Evolutionary conservation across 2,113 vertebrate species (phyloP).

Genomic region (Astatotilapia flaviijosephi): DNA sequence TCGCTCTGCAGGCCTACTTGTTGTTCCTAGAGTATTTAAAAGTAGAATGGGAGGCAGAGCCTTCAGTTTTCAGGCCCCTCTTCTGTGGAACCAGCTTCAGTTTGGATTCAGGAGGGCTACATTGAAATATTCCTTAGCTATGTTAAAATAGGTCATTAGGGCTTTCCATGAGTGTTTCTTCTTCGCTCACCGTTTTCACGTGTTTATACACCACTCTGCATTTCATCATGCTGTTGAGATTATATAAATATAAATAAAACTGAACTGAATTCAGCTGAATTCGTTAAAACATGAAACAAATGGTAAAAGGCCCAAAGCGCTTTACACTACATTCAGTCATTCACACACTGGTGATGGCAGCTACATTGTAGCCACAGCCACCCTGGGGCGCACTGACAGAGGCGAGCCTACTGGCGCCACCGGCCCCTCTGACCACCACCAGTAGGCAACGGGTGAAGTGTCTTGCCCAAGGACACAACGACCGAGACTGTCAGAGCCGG

Average conservation of each 20-base stretch:
- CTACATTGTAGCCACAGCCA: not conserved
- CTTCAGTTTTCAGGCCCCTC: not conserved
- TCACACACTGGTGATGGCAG: no score
- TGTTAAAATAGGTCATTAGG: not conserved
- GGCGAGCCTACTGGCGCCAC: not conserved
- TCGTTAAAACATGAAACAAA: not conserved
- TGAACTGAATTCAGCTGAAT: not conserved
- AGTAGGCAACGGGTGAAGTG: accelerated
- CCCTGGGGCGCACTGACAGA: not conserved
- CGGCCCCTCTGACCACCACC: not conserved
- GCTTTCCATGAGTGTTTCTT: not conserved
- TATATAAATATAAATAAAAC: not conserved
- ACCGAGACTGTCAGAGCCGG: accelerated
- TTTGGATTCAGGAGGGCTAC: not conserved
- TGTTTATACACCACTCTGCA: not conserved
- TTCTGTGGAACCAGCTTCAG: not conserved
- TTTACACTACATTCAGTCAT: no score
- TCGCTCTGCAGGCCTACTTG: not conserved
- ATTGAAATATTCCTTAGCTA: not conserved
- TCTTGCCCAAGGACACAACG: not conserved
- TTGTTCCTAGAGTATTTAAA: not conserved
- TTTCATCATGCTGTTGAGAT: not conserved
- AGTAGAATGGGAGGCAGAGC: not conserved
- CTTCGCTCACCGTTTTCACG: not conserved
- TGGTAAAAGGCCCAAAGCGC: no score